A percentile compares a stretch with the other conserved stretches of the same genome.
phyloP scores from a whole-genome alignment of 2,113 vertebrate genomes.

The Trachemys scripta region DNA sequence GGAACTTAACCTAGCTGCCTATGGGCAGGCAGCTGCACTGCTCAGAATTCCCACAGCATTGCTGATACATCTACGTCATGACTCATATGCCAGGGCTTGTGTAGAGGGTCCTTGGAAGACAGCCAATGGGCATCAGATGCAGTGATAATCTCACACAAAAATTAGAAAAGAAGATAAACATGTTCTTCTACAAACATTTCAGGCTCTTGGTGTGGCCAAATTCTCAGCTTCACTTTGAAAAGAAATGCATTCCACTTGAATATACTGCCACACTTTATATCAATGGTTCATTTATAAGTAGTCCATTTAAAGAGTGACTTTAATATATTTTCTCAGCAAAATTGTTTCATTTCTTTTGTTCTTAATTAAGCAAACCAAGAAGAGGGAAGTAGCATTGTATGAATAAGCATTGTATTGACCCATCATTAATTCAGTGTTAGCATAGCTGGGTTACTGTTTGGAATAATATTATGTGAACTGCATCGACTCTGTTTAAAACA shows the following conservation, averaged over 20 bases:
- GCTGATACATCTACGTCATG: not conserved
- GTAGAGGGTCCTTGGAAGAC: not conserved
- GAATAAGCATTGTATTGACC: not conserved
- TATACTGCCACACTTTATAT: not conserved
- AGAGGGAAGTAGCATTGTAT: not conserved
- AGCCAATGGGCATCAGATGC: not conserved
- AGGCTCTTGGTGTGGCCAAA: not conserved
- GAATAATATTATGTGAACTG: not conserved
- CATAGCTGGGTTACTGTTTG: not conserved
- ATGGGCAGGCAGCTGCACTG: not conserved
- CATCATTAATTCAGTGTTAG: not conserved
- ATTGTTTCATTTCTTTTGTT: not conserved
- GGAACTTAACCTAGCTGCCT: not conserved
- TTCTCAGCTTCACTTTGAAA: not conserved
- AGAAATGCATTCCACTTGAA: not conserved
- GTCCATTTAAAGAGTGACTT: not conserved
- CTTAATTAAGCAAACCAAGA: not conserved
- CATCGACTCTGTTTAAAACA: not conserved
- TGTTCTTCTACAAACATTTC: not conserved
- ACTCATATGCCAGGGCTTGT: not conserved
- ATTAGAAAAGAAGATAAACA: not conserved
- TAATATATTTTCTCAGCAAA: not conserved
- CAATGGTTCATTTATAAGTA: not conserved
- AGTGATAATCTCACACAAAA: not conserved
- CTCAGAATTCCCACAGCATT: not conserved